Percentiles rank a stretch among this genome's conserved stretches.
Evolutionary conservation across 2,888 invertebrate species (phyloP).

Genomic region (Ethmia dodecea): DNA sequence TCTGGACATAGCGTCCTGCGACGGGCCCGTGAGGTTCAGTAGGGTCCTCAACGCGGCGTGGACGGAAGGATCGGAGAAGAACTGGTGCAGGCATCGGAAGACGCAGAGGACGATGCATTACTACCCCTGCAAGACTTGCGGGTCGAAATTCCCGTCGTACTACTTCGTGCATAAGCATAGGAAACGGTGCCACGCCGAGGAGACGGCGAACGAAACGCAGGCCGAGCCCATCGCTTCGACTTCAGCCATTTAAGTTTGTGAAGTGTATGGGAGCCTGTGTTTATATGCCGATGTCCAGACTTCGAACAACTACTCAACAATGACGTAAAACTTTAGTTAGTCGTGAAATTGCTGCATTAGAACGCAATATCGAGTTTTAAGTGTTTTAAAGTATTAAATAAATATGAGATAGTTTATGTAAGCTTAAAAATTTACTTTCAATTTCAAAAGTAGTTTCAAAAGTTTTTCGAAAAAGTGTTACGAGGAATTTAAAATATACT

Average conservation of each 20-base stretch:
- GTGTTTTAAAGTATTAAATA: too few relatives aligned
- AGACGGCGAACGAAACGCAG: conserved; percentile 25
- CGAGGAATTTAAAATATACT: too few relatives aligned
- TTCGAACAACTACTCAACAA: too few relatives aligned
- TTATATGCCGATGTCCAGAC: too few relatives aligned
- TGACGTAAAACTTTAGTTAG: too few relatives aligned
- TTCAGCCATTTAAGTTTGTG: conserved; percentile 37
- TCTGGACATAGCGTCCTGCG: conserved; percentile 93
- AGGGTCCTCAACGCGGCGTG: conserved; percentile 91
- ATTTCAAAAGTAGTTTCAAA: too few relatives aligned
- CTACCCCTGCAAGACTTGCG: conserved; percentile 95
- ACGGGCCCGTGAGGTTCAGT: conserved; percentile 91
- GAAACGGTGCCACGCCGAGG: conserved; percentile 88
- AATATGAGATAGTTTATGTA: too few relatives aligned
- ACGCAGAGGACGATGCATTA: conserved; percentile 88
- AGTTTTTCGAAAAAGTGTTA: too few relatives aligned
- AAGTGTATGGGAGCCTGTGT: too few relatives aligned
- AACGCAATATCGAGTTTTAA: too few relatives aligned
- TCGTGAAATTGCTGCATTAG: too few relatives aligned
- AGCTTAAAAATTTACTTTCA: too few relatives aligned
- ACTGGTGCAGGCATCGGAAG: conserved; percentile 92
- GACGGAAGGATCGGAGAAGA: conserved; percentile 75
- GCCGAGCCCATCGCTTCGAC: conserved; percentile 41
- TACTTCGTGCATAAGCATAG: conserved; percentile 96
- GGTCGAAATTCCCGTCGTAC: conserved; percentile 94